Evolutionary conservation across 2,888 invertebrate species (phyloP), one percentile per base, ranked within the genome.

Genomic region (Agrochola lychnidis): DNA sequence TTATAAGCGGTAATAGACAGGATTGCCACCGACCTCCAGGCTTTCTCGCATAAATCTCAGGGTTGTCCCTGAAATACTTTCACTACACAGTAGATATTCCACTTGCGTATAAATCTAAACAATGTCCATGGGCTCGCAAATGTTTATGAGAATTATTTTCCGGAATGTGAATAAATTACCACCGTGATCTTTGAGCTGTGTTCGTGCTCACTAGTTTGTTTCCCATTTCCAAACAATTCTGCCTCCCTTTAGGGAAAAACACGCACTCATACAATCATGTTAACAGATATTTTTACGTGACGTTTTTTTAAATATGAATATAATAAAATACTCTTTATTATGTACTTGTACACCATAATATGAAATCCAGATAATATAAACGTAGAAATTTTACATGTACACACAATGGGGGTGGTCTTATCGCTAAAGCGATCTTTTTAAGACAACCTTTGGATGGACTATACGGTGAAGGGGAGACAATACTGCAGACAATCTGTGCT

Each of bases 21-120:
- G 53, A 56, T 22, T 25, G 25, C 48, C 42, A 51, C 48, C 59
- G 63, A 76, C 56, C 77, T 51, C 63, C 48, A 10, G 16, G 70
- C 30, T 12, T 22, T 7, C 1, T 30, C 70, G 42, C 78, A 70
- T 78, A 78, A 64, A 77, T 70, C 40, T 77, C 36, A 68, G 22
- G 64, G 51, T 25, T 66, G 78, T 68, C 68, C 56, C 62, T 63
- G 45, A 16, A 64, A 57, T 76, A 69, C 56, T 76, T 76, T 42
- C 64, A 42, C n/a, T n/a, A 66, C 48, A 51, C n/a, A 53, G 16
- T 73, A 62, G 25, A 42, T 73, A 66, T 59, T 76, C n/a, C 19
- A 56, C 36, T 36, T 51, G 6, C 22, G 30, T 64, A 42, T 76
- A 59, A 30, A 75, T 66, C 48, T 66, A 40, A 48, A 40, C 57